Evolutionary conservation across 2,113 vertebrate genomes (phyloP).

Genomic region (Dipodomys merriami): DNA sequence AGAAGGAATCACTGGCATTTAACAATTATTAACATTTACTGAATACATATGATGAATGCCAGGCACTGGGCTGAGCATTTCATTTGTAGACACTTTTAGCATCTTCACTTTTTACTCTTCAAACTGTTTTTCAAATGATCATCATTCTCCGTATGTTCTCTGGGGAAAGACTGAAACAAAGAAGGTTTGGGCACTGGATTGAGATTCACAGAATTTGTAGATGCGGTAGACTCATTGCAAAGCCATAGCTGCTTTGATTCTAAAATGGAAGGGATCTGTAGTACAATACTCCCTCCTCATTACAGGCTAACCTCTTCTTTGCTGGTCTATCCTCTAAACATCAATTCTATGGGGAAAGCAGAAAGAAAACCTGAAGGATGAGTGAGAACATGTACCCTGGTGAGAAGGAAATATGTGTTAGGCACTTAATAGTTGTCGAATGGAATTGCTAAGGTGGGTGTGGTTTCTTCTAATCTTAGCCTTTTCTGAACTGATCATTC

Average conservation of each 20-base stretch:
- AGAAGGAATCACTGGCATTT: background rate
- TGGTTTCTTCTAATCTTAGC: conserved; percentile 11
- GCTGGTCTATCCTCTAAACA: background rate
- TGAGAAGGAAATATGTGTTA: background rate
- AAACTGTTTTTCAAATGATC: background rate
- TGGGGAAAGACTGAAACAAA: background rate
- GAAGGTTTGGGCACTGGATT: background rate
- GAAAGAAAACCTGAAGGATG: background rate
- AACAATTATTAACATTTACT: background rate
- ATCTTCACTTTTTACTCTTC: background rate
- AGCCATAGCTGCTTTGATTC: background rate
- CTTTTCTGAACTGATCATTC: background rate
- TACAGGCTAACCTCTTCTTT: background rate
- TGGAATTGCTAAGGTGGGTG: background rate
- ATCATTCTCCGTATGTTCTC: background rate
- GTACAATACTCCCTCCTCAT: background rate
- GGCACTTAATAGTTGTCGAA: background rate
- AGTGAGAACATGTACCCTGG: background rate
- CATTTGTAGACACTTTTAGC: background rate
- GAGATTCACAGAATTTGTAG: background rate
- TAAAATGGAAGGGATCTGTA: background rate
- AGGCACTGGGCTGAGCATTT: background rate
- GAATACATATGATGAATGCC: background rate
- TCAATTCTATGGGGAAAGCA: background rate
- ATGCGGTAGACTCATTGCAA: background rate